phyloP scores from a whole-genome alignment of 2,113 vertebrate species.

The Scophthalmus maximus region DNA sequence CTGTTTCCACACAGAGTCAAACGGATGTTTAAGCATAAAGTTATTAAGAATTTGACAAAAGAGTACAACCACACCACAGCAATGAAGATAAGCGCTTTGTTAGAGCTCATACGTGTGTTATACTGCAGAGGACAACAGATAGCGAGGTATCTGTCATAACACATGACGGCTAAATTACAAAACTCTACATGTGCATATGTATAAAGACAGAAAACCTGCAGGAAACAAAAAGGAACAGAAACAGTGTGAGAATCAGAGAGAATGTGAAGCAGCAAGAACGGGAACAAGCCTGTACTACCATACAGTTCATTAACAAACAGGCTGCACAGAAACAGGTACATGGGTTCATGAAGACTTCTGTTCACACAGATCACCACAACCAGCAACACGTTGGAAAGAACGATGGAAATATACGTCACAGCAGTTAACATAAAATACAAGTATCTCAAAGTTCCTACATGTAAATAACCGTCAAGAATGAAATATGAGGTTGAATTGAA shows the following conservation, averaged over 20 bases:
- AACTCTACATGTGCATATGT: slow-evolving; percentile 52
- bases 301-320: slow-evolving; percentile 27
- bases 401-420: neutral
- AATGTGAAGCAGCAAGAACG: neutral
- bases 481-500: slow-evolving; percentile 23
- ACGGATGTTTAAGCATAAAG: neutral
- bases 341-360: slow-evolving; percentile 63
- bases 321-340: slow-evolving; percentile 54
- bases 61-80: slow-evolving; percentile 53
- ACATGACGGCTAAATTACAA: slow-evolving; percentile 53
- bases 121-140: slow-evolving; percentile 25
- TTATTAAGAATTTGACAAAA: neutral
- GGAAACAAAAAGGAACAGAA: neutral
- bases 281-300: slow-evolving; percentile 9
- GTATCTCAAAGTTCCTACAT: neutral
- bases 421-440: neutral
- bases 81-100: accelerated
- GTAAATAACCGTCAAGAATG: slow-evolving; percentile 7
- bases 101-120: neutral
- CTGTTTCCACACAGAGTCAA: slow-evolving; percentile 33
- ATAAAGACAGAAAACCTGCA: slow-evolving; percentile 70
- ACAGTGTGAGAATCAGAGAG: slow-evolving; percentile 5
- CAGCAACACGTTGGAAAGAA: neutral
- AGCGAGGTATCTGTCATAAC: slow-evolving; percentile 22
- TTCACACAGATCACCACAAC: slow-evolving; percentile 48